Percentiles rank a stretch among this genome's conserved stretches.
These are phyloP conservation scores for Peromyscus attwateri DNA, from an alignment of 2,797 vertebrate species.

Conservation along the genomic window DNA sequence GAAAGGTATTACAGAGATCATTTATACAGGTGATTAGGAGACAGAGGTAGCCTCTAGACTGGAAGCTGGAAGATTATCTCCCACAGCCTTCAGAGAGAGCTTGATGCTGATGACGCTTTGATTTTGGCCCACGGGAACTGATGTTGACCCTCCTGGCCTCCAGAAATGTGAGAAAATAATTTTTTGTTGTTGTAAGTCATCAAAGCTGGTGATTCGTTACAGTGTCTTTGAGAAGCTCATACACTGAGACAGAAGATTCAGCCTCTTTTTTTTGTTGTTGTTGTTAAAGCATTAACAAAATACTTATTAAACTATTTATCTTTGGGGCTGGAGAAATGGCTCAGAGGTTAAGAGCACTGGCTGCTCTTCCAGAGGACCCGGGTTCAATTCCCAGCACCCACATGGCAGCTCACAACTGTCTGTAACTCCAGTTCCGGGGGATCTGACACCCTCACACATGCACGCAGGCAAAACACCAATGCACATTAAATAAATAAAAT, in stretches of 20 bases:
- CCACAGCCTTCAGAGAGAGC: background rate
- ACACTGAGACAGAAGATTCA: background rate
- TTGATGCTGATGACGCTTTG: background rate
- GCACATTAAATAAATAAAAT: background rate
- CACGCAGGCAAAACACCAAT: background rate
- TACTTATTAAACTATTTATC: background rate
- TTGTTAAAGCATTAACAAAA: background rate
- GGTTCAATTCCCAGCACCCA: background rate
- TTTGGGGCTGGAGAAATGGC: background rate
- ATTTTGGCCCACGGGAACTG: background rate
- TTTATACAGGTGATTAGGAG: background rate
- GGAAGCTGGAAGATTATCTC: conserved; percentile 14
- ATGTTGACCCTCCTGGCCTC: conserved; percentile 20
- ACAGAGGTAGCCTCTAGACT: background rate
- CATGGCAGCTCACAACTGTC: background rate
- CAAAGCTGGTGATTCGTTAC: conserved; percentile 20
- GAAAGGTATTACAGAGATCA: background rate
- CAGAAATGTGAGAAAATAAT: conserved; percentile 44
- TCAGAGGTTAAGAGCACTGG: background rate
- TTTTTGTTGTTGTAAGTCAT: conserved; percentile 24
- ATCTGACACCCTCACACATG: background rate
- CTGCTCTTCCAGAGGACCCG: background rate
- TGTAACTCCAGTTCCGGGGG: background rate
- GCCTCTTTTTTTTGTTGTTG: background rate
- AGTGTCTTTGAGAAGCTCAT: conserved; percentile 27